Base-by-base conservation (phyloP, 2,888 invertebrate genomes). In the Mesorhabditis spiculigera region DNA sequence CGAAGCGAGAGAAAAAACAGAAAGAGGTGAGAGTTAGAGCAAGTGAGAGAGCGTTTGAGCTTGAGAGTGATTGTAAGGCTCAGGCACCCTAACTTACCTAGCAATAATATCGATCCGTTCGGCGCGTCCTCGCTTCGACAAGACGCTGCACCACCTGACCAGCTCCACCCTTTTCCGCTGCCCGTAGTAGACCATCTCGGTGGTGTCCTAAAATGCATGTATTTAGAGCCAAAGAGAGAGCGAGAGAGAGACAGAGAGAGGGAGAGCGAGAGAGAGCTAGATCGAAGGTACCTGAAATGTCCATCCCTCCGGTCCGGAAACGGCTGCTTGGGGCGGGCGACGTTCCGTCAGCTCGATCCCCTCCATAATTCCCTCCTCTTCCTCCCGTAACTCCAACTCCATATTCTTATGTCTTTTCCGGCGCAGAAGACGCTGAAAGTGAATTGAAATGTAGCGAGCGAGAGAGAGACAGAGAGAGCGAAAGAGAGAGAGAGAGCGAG, bases 51-150 rank as follows among this genome's bases (percentile, higher is more conserved):
- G n/a, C n/a, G n/a, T n/a, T n/a, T n/a, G n/a, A n/a, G n/a, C n/a
- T n/a, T n/a, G n/a, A n/a, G n/a, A n/a, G n/a, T 62, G 4, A 41
- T 10, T 64, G 4, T 62, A 16, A 0, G 5, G 65, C 5, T 65
- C 68, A 43, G n/a, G n/a, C n/a, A n/a, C n/a, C n/a, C n/a, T n/a
- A 5, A 28, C 41, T 6, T 68, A 81, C 78, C 84, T 80, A 10
- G 84, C 84, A 66, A 84, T 82, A 71, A 84, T 84, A 76, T 84
- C 84, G 66, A 84, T 84, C 16, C 84, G 71, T 67, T 84, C 84
- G 8, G 84, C 84, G 45, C 84, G 68, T 65, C 84, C 84, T 62
- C 83, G 67, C 6, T 82, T 80, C 16, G 82, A 81, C 41, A 84
- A 73, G 43, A 83, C 76, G 68, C 79, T 80, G 70, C 84, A 85